Percentiles rank a stretch among this genome's conserved stretches.
phyloP scores from a whole-genome alignment of 2,797 vertebrate genomes.

The Artibeus lituratus region DNA sequence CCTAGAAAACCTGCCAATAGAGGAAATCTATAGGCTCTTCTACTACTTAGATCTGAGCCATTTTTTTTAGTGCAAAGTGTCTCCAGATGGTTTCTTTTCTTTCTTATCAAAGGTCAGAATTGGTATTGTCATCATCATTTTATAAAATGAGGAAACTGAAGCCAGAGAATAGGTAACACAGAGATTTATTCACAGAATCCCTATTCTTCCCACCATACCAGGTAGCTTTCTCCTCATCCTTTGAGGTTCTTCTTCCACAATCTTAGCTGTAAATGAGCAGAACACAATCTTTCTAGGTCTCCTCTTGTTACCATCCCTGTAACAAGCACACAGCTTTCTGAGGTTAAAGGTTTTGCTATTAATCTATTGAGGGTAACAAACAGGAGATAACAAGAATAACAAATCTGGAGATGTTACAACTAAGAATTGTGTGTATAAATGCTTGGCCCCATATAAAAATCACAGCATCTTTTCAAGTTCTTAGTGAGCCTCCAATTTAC shows the following conservation, averaged over 20 bases:
- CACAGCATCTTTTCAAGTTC: not conserved
- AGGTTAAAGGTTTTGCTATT: slow-evolving; percentile 6
- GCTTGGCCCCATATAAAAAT: not conserved
- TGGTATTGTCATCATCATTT: not conserved
- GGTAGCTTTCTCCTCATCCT: not conserved
- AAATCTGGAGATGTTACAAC: not conserved
- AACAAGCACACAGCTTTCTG: not conserved
- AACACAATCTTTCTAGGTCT: not conserved
- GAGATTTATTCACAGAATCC: not conserved
- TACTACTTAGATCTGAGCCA: not conserved
- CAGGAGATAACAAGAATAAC: not conserved
- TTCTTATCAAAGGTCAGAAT: not conserved
- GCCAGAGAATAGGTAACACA: not conserved
- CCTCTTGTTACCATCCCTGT: not conserved
- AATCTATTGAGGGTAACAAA: slow-evolving; percentile 25
- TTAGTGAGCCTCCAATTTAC: not conserved
- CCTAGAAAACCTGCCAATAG: slow-evolving; percentile 1
- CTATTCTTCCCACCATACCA: not conserved
- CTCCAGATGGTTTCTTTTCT: not conserved
- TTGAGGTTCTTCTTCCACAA: not conserved
- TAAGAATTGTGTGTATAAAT: not conserved
- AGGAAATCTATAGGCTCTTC: not conserved
- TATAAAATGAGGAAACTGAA: not conserved
- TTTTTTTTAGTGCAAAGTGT: not conserved
- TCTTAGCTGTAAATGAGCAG: not conserved